Conservation (phyloP, 2,797 vertebrate genomes). For the Clamator glandarius region DNA sequence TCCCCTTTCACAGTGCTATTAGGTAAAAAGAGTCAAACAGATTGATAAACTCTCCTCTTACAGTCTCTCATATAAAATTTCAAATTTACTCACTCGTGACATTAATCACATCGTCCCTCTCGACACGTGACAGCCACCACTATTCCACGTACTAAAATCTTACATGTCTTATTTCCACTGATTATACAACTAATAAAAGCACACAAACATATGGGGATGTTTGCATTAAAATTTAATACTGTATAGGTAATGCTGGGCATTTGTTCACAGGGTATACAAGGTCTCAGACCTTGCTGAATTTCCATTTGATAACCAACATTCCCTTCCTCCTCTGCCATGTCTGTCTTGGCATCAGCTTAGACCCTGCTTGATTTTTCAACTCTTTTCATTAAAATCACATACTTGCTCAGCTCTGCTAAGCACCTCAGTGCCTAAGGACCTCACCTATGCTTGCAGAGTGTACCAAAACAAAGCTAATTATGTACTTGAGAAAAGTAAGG, state of each 20-base stretch:
- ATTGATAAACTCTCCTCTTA: too few relatives aligned
- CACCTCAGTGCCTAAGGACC: neutral
- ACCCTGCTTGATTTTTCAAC: neutral
- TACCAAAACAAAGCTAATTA: neutral
- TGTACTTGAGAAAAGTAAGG: neutral
- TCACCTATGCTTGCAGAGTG: neutral
- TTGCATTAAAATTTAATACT: neutral
- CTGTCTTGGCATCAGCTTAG: neutral
- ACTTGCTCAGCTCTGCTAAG: neutral
- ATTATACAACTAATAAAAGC: neutral
- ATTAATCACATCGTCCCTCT: too few relatives aligned
- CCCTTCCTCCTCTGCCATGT: neutral
- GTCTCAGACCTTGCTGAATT: neutral
- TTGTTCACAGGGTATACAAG: neutral
- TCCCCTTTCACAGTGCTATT: too few relatives aligned
- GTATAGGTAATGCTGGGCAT: neutral
- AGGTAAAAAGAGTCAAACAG: too few relatives aligned
- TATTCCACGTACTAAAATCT: neutral
- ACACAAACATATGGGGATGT: neutral
- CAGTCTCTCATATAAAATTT: too few relatives aligned
- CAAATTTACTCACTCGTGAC: too few relatives aligned
- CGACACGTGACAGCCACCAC: too few relatives aligned
- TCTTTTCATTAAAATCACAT: neutral
- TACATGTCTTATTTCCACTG: neutral
- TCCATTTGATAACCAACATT: neutral